Base-by-base conservation (phyloP, 2,888 invertebrate genomes). In the Galeruca laticollis region DNA sequence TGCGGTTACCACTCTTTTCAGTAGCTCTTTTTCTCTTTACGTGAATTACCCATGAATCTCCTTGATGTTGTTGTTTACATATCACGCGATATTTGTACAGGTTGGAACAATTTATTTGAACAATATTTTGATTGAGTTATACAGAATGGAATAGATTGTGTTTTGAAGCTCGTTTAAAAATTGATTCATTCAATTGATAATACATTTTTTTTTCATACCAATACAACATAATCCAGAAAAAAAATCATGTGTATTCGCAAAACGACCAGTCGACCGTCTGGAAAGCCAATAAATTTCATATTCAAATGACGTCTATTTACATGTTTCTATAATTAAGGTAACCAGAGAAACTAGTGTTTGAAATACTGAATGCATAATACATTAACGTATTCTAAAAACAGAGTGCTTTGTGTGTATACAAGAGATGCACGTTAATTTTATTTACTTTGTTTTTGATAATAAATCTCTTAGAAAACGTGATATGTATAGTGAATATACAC, bases 281-380 rank as follows among this genome's bases (percentile, higher is more conserved):
- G 81, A 79, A 81, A 81, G 81, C 81, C 80, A 79, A 82, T 81
- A 81, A 82, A 82, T 82, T 81, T 80, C 80, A 81, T 81, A 83
- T 83, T 84, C 82, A 82, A 82, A 81, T 81, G 78, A 79, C 76
- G 78, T 76, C 73, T 81, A 82, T 83, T 84, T 84, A 82, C 84
- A 84, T 84, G 83, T 82, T 83, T 79, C 77, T 78, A 83, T 84
- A 83, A 83, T 84, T 84, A 83, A 83, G 83, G 79, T 82, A 79
- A 78, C 78, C 80, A 75, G 56, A 72, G 74, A 75, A 75, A 69
- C 69, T 68, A 66, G 60, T 73, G 79, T 77, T 75, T 80, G 81
- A 81, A 81, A 81, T 81, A 79, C 78, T 77, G 79, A 77, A 71
- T 74, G 76, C 75, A 75, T 76, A 73, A 75, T 78, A 80, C 77